Base-by-base conservation (phyloP, 23 tunicate species). In the Ciona savignyi region DNA sequence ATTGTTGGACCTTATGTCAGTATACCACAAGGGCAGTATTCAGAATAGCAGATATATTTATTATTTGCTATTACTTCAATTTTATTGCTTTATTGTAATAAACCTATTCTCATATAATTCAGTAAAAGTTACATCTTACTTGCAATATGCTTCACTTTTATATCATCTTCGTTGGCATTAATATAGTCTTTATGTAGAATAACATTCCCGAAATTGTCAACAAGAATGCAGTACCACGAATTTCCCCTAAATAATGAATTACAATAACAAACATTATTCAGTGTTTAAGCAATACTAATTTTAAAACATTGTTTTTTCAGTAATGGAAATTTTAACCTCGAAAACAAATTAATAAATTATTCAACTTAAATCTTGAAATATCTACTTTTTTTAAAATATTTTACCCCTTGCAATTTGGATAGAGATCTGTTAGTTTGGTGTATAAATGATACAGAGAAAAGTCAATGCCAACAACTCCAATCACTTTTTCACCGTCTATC, bases 401-500 rank as follows among this genome's bases (percentile, higher is more conserved):
- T n/a, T n/a, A n/a, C n/a, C 15, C 56, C 15, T 42, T 56, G 74
- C 86, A 80, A 3, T 70, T 66, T 24, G 86, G 86, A 51, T 73
- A 81, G 11, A 73, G 30, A 6, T 49, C 27, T 35, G 29, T 69
- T 22, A 81, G 25, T 21, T 19, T 66, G 3, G 78, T 32, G 29
- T 51, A 81, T 6, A 81, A 32, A 74, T 34, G 65, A 63, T 73
- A 33, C 49, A 81, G 51, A 22, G 79, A 65, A 21, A 81, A 73
- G 35, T 81, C 86, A 22, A 81, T 32, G 0, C 86, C 86, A 77
- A 81, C 72, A 1, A 81, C 79, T 0, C 79, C 86, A 73, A 81
- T 66, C 66, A 81, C 86, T 35, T 73, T 74, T 15, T 23, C 26
- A 4, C 24, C 28, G 22, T 63, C 22, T 25, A 22, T 25, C 67